Conservation (phyloP, 2,888 invertebrate genomes). For the Therioaphis trifolii region DNA sequence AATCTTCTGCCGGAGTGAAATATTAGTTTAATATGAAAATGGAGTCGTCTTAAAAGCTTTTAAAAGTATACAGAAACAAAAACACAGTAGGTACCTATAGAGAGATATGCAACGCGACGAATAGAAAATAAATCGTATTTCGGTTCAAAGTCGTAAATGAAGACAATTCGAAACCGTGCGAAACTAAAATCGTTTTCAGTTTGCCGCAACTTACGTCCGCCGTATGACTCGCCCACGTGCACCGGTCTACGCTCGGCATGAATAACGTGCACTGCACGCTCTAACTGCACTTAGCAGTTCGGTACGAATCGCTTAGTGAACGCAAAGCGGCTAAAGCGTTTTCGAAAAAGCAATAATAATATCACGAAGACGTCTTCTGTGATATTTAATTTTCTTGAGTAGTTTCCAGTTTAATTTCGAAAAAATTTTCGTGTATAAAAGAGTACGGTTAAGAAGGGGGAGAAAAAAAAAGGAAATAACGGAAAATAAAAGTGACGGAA, state of each 20-base stretch:
- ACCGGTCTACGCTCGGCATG: too few relatives aligned
- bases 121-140: too few relatives aligned
- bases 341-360: not conserved
- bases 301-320: not conserved
- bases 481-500: not conserved
- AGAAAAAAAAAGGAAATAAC: not conserved
- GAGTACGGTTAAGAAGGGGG: not conserved
- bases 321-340: not conserved
- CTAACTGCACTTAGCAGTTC: not conserved
- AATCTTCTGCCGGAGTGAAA: not conserved
- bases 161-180: too few relatives aligned
- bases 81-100: too few relatives aligned
- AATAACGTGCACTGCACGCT: too few relatives aligned
- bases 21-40: not conserved
- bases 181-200: not conserved
- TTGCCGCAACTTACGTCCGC: not conserved
- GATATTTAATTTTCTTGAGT: conserved; percentile 25
- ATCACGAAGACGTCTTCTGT: not conserved
- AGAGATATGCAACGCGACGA: too few relatives aligned
- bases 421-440: not conserved
- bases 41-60: not conserved
- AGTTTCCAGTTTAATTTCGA: conserved; percentile 29
- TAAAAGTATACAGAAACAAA: not conserved
- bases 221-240: too few relatives aligned
- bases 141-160: too few relatives aligned